Base-by-base conservation (phyloP, 1,140 invertebrate species). In the Anoplophora glabripennis region DNA sequence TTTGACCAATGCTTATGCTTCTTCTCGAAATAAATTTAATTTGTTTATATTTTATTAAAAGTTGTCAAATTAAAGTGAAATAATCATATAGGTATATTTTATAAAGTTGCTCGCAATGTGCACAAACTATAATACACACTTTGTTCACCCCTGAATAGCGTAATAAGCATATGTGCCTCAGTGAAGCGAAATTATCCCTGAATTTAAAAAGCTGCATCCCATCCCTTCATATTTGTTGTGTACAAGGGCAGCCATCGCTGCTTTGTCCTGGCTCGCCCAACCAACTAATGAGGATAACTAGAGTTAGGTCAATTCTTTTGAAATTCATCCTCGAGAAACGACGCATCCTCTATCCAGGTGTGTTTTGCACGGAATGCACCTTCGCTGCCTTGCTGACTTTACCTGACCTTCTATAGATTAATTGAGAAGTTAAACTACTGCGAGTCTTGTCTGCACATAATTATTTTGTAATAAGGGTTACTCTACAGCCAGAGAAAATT, bases 221-320 rank as follows among this genome's bases (percentile, higher is more conserved):
- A 28, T 28, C 21, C 21, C 21, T 28, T 28, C 21, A 55, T 37
- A 17, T 45, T 54, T 38, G 15, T 47, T 17, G 55, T 65, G 55
- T 53, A 54, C 52, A 63, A 64, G 59, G 66, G 58, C 61, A 49
- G 58, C 65, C 57, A 66, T 68, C 64, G 57, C 59, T 45, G 38
- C 42, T 67, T 72, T 72, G 61, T 72, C 41, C 59, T 47, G 61
- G 52, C 34, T 56, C 68, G 59, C 40, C 70, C 70, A 66, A 68
- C 68, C 70, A 70, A 63, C 70, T 70, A 72, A 73, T 73, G 59
- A 70, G 72, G 72, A 73, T 73, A 68, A 72, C 72, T 69, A 64
- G 68, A 72, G 69, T 72, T 71, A 73, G 70, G 71, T 73, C 72
- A 70, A 66, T 70, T 72, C 70, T 71, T 73, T 73, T 57, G 61